Conservation (phyloP, 1,140 invertebrate species). For the Nymphalis io region DNA sequence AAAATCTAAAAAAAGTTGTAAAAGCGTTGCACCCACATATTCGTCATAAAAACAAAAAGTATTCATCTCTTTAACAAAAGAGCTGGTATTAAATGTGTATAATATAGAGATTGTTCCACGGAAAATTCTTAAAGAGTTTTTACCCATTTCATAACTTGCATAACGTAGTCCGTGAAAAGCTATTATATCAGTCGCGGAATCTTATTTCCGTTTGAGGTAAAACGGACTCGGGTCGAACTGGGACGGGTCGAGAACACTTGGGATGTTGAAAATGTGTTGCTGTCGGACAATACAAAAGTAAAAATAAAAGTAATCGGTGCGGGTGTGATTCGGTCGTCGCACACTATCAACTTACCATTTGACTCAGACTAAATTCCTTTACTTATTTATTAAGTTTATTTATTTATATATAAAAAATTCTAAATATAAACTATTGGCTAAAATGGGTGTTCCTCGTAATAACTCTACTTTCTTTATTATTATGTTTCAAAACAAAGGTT, state of each 20-base stretch:
- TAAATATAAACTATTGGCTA: no score
- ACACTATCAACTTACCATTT: no score
- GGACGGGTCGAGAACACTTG: conserved; percentile 33
- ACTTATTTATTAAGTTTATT: no score
- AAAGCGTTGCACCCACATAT: no score
- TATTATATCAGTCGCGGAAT: conserved; percentile 69
- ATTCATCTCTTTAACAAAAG: not conserved
- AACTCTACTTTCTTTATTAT: no score
- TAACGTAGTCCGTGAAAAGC: conserved; percentile 60
- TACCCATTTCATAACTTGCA: conserved; percentile 39
- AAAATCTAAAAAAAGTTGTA: no score
- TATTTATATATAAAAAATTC: no score
- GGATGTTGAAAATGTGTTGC: conserved; percentile 2
- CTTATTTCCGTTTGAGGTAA: conserved; percentile 69
- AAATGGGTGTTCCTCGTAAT: no score
- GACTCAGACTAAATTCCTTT: no score
- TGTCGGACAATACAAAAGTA: not conserved
- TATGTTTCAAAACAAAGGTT: no score
- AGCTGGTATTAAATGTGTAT: not conserved
- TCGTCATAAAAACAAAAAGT: not conserved
- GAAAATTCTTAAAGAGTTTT: conserved; percentile 12
- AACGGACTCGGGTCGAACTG: conserved; percentile 49
- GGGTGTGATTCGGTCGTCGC: no score
- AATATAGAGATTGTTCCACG: conserved; percentile 5
- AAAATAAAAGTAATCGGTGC: not conserved